Conservation (phyloP, 2,888 invertebrate genomes). For the Caenorhabditis becei region DNA sequence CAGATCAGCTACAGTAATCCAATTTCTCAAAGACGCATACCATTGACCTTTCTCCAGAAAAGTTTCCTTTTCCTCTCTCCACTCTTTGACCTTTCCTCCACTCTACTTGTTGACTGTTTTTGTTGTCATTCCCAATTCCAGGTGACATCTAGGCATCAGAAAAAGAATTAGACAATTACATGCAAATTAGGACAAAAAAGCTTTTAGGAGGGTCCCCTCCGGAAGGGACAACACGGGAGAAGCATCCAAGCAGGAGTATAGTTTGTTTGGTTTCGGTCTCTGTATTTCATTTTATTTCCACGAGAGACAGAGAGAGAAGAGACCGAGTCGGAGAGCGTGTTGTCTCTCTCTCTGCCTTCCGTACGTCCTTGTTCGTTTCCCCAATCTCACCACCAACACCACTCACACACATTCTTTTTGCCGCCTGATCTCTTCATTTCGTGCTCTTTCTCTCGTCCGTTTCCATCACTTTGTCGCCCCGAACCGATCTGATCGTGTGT, state of each 20-base stretch:
- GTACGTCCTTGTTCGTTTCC: conserved; percentile 1
- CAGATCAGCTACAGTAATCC: too few species aligned
- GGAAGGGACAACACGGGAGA: not conserved
- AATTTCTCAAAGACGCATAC: too few species aligned
- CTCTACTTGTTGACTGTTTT: not conserved
- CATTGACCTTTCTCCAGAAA: not conserved
- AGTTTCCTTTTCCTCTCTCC: not conserved
- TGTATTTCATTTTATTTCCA: conserved; percentile 3
- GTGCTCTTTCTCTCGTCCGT: not conserved
- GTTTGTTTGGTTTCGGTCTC: conserved; percentile 23
- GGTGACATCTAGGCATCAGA: too few species aligned
- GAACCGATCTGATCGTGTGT: not conserved
- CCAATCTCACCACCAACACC: not conserved
- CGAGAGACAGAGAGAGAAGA: not conserved
- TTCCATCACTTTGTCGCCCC: not conserved
- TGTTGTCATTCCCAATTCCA: conserved; percentile 8
- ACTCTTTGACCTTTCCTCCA: not conserved
- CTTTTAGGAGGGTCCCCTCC: not conserved
- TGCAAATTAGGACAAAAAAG: conserved; percentile 1
- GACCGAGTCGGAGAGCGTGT: not conserved
- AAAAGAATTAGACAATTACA: not conserved
- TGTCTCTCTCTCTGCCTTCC: not conserved
- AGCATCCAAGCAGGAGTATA: not conserved
- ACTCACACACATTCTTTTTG: not conserved
- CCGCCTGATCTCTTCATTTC: not conserved